Evolutionary conservation across 2,888 invertebrate genomes (phyloP).

Genomic region (Chrysotoxum bicinctum): DNA sequence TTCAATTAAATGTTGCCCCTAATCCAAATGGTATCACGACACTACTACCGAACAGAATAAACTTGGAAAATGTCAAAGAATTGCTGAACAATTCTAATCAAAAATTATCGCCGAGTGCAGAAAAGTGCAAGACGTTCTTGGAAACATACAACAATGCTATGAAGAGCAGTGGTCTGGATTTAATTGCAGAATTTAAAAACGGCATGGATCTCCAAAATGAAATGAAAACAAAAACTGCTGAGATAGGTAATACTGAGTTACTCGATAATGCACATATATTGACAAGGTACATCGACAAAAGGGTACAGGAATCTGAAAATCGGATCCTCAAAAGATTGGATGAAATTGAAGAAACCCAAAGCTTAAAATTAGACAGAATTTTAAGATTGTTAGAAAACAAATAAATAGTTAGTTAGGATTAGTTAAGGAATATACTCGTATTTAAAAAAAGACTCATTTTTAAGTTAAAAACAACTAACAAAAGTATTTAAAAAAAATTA

Average conservation of each 20-base stretch:
- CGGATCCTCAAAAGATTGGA: slow-evolving; percentile 75
- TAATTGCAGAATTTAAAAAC: slow-evolving; percentile 53
- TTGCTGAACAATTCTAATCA: slow-evolving; percentile 75
- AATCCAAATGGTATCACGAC: slow-evolving; percentile 79
- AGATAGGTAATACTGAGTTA: neutral
- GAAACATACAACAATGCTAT: slow-evolving; percentile 65
- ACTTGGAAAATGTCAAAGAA: slow-evolving; percentile 78
- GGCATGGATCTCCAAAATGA: slow-evolving; percentile 6
- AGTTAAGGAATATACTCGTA: too few species aligned
- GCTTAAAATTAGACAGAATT: slow-evolving; percentile 77
- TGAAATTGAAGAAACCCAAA: slow-evolving; percentile 75
- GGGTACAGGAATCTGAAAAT: slow-evolving; percentile 75
- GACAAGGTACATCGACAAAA: slow-evolving; percentile 75
- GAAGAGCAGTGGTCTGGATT: neutral
- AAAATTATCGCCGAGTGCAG: slow-evolving; percentile 75
- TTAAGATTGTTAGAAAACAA: slow-evolving; percentile 75
- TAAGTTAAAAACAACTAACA: too few species aligned
- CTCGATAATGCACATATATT: slow-evolving; percentile 43
- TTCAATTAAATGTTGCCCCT: slow-evolving; percentile 76
- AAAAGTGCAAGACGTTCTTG: slow-evolving; percentile 77
- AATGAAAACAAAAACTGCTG: neutral
- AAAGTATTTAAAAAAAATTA: too few species aligned
- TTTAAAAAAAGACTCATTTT: too few species aligned
- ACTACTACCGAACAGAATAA: slow-evolving; percentile 74
- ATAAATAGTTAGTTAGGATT: neutral